Base-by-base conservation (phyloP, 2,888 invertebrate genomes). In the Tachina grossa region DNA sequence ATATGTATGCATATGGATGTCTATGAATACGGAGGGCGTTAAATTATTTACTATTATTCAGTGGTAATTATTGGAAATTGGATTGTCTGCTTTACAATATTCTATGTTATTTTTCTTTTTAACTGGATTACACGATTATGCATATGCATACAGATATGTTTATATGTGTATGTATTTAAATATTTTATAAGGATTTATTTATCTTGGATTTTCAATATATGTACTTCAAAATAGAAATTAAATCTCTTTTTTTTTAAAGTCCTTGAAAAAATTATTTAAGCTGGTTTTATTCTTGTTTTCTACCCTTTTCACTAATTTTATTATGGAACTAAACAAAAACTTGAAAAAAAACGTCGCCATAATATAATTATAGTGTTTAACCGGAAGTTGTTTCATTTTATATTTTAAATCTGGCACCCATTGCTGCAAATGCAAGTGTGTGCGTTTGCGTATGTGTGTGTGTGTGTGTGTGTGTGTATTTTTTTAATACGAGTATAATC, bases 341-440 rank as follows among this genome's bases (percentile, higher is more conserved):
- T 53, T 5, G 0, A n/a, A 61, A 45, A 19, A 72, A 69, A 82
- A 85, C 82, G 79, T 80, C 85, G 85, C 66, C 83, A 83, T 83
- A 75, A 65, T 78, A 86, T 86, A 86, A 86, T 86, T 86, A 86
- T 78, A 81, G 81, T 41, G 61, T 57, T 81, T 59, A 55, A 86
- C 89, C 91, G 91, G 91, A 91, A 90, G 88, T 89, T 88, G 90
- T 90, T 90, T 90, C 88, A 89, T 85, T 77, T 68, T 83, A 66
- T 43, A 80, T 76, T 85, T 78, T 49, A 39, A 78, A 74, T 47
- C 66, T 63, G 66, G 77, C 83, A 77, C 77, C 77, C 75, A 75
- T 80, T 53, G 63, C 79, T 80, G 75, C 43, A 71, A 68, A 65
- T 57, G 31, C 11, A 2, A n/a, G 55, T 47, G 61, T 55, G 10